Evolutionary conservation across 2,888 invertebrate species (phyloP).

Genomic region (Leucoptera coffeella): DNA sequence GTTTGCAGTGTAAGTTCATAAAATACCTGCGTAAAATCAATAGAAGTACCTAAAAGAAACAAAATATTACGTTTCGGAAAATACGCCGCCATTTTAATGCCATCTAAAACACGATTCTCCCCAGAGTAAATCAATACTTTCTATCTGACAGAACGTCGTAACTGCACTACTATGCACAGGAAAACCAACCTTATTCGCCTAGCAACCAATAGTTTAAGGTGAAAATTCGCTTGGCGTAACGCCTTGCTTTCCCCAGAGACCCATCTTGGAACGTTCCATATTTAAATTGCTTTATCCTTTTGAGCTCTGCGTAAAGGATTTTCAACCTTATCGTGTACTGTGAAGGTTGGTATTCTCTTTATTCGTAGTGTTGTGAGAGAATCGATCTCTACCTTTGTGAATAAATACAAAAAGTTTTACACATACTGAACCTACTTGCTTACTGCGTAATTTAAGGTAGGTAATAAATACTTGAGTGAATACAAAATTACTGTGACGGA

Average conservation of each 20-base stretch:
- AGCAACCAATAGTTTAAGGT: slow-evolving; percentile 6
- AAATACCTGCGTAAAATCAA: too few species aligned
- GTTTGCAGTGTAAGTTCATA: too few species aligned
- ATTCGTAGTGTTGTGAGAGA: slow-evolving; percentile 23
- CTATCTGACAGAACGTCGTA: slow-evolving; percentile 15
- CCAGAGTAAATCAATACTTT: slow-evolving; percentile 37
- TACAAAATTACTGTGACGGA: too few species aligned
- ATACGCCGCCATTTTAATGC: too few species aligned
- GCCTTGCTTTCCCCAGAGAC: slow-evolving; percentile 46
- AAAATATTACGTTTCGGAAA: too few species aligned
- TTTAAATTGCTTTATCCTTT: slow-evolving; percentile 41
- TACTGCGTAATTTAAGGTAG: too few species aligned
- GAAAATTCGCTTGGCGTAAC: slow-evolving; percentile 14
- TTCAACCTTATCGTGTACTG: slow-evolving; percentile 5
- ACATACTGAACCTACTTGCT: too few species aligned
- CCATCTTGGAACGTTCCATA: slow-evolving; percentile 45
- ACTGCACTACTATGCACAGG: slow-evolving; percentile 8
- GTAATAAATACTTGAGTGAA: too few species aligned
- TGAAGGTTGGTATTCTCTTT: slow-evolving; percentile 11
- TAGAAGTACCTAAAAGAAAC: too few species aligned
- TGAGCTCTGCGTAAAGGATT: slow-evolving; percentile 8
- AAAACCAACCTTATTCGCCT: slow-evolving; percentile 11
- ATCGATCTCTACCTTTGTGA: slow-evolving; percentile 42
- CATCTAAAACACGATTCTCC: too few species aligned
- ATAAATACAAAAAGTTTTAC: too few species aligned